phyloP scores from a whole-genome alignment of 2,113 vertebrate genomes.

The Meles meles region DNA sequence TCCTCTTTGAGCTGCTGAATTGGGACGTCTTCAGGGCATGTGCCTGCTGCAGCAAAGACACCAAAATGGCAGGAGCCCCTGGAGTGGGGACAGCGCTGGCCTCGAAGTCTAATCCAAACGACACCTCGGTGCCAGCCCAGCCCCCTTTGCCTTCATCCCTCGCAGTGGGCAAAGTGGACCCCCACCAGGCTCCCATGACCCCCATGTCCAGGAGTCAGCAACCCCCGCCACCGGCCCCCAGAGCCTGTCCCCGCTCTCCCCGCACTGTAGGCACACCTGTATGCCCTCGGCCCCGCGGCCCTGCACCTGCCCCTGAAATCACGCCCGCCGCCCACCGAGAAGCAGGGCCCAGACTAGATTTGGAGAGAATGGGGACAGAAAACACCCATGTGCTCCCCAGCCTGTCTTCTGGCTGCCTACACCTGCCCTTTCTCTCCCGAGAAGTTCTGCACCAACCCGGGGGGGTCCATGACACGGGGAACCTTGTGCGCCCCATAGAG shows the following conservation, averaged over 20 bases:
- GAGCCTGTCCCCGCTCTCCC: background rate
- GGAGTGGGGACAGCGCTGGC: background rate
- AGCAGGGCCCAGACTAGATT: background rate
- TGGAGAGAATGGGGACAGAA: background rate
- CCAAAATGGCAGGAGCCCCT: accelerated
- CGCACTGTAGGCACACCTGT: background rate
- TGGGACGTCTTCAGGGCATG: background rate
- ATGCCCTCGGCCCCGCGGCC: background rate
- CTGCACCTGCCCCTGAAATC: background rate
- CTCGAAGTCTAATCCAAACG: background rate
- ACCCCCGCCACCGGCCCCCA: background rate
- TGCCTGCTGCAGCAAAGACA: background rate
- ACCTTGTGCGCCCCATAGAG: accelerated
- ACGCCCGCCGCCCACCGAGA: background rate
- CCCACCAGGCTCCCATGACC: background rate
- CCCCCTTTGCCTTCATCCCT: background rate
- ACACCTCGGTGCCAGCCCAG: accelerated
- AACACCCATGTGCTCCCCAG: background rate
- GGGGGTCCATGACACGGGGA: too few species aligned
- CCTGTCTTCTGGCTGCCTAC: background rate
- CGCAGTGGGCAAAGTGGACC: background rate
- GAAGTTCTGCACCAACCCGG: background rate
- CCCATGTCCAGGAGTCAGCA: background rate
- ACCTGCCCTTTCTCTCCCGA: background rate
- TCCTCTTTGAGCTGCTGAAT: too few species aligned